phyloP scores from a whole-genome alignment of 1,140 invertebrate genomes.

The Drusus annulatus region DNA sequence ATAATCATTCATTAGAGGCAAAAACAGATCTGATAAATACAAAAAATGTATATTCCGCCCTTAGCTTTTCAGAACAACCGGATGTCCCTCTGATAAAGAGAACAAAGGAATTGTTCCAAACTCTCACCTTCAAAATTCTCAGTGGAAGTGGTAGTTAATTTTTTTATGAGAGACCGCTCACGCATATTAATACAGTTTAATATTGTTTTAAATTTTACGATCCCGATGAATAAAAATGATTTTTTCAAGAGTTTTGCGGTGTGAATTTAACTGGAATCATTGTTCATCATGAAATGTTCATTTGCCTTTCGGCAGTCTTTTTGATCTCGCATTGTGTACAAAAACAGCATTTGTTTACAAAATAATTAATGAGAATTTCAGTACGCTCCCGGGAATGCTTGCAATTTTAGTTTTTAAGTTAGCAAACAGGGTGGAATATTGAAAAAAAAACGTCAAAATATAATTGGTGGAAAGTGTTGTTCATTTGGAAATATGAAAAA shows the following conservation, averaged over 20 bases:
- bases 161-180: slow-evolving; percentile 8
- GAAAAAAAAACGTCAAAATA: no score
- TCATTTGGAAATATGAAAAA: no score
- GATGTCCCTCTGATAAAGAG: background rate
- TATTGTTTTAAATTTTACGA: slow-evolving; percentile 7
- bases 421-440: no score
- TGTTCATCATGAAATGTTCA: slow-evolving; percentile 12
- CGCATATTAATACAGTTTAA: background rate
- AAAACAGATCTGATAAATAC: no score
- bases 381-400: no score
- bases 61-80: no score
- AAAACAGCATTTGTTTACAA: background rate
- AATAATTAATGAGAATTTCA: background rate
- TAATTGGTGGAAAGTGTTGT: no score
- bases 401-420: no score
- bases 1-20: no score
- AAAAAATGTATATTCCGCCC: no score
- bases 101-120: slow-evolving; percentile 28
- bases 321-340: background rate
- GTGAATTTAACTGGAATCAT: background rate
- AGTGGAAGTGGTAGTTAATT: background rate
- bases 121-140: slow-evolving; percentile 23
- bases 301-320: background rate
- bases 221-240: background rate
- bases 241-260: background rate